phyloP scores from a whole-genome alignment of 2,113 vertebrate genomes.

The Perca fluviatilis region DNA sequence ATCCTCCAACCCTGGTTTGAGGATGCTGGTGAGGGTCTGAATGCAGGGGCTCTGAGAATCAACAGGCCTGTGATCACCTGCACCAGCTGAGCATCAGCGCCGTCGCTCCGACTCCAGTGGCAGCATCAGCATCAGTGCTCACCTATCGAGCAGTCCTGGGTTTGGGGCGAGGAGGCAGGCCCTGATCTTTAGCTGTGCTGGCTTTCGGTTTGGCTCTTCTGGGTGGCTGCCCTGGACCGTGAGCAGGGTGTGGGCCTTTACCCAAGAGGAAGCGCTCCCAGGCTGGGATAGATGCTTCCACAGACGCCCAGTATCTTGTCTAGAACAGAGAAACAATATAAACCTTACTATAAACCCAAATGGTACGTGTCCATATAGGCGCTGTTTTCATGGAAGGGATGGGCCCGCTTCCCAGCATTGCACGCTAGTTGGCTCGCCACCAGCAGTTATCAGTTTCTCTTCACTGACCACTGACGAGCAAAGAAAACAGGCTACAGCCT shows the following conservation, averaged over 20 bases:
- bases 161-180: slow-evolving; percentile 62
- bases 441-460: no score
- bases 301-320: slow-evolving; percentile 89
- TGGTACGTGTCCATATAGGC: no score
- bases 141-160: slow-evolving; percentile 12
- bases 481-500: no score
- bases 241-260: slow-evolving; percentile 83
- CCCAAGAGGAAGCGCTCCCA: slow-evolving; percentile 91
- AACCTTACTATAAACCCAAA: background rate
- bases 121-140: background rate
- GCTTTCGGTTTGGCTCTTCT: slow-evolving; percentile 58
- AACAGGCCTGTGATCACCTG: background rate
- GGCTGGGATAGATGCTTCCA: slow-evolving; percentile 89
- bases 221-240: slow-evolving; percentile 64
- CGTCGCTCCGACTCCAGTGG: background rate
- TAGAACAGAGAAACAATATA: slow-evolving; percentile 55
- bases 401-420: no score
- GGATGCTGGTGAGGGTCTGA: background rate
- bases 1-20: background rate
- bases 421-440: no score
- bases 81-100: background rate
- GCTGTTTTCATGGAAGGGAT: no score
- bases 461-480: no score
- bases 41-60: background rate
- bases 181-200: slow-evolving; percentile 51